These are phyloP conservation scores for Miichthys miiuy DNA, from an alignment of 2,797 vertebrate genomes.

Conservation along the genomic window DNA sequence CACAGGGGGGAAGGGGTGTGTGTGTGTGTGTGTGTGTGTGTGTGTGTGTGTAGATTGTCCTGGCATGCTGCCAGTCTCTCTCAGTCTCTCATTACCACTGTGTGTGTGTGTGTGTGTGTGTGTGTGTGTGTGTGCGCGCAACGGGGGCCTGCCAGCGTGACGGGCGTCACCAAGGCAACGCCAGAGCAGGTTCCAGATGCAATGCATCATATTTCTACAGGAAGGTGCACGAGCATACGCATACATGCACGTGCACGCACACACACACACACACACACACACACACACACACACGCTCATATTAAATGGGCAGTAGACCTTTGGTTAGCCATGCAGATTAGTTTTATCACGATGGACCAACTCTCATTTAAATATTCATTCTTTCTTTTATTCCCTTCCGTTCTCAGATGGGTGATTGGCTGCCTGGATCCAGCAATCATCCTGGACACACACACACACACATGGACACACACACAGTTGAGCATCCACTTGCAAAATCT, in stretches of 20 bases:
- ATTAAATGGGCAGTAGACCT: slow-evolving; percentile 52
- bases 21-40: slow-evolving; percentile 28
- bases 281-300: slow-evolving; percentile 4
- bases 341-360: slow-evolving; percentile 62
- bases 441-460: slow-evolving; percentile 15
- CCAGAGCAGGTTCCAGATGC: slow-evolving; percentile 80
- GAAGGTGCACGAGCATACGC: slow-evolving; percentile 38
- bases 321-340: slow-evolving; percentile 67
- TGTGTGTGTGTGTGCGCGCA: slow-evolving; percentile 44
- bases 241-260: slow-evolving; percentile 3
- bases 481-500: slow-evolving; percentile 1
- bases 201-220: slow-evolving; percentile 82
- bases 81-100: slow-evolving; percentile 80
- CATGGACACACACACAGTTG: slow-evolving; percentile 1
- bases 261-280: slow-evolving; percentile 9
- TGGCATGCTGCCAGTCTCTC: slow-evolving; percentile 84
- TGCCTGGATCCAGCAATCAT: slow-evolving; percentile 31
- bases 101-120: slow-evolving; percentile 49
- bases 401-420: slow-evolving; percentile 47
- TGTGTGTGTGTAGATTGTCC: slow-evolving; percentile 64
- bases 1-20: slow-evolving; percentile 37
- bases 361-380: slow-evolving; percentile 75
- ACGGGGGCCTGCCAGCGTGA: slow-evolving; percentile 78
- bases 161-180: slow-evolving; percentile 87
- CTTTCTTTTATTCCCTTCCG: slow-evolving; percentile 38